Evolutionary conservation across 1,140 invertebrate species (phyloP).

Genomic region (Choristoneura fumiferana): DNA sequence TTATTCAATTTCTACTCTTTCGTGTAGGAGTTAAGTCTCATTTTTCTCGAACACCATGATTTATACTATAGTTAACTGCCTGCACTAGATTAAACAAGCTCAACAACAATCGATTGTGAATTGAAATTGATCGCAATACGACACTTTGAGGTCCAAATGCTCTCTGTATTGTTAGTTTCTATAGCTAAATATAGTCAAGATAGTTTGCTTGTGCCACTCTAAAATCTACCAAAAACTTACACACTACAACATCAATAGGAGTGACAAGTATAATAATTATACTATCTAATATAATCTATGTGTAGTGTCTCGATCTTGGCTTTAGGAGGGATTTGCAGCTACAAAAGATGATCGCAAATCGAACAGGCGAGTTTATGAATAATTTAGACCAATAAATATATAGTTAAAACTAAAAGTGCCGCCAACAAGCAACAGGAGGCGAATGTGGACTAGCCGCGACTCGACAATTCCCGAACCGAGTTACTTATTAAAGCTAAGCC

Average conservation of each 20-base stretch:
- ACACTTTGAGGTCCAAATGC: too few relatives aligned
- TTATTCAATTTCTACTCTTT: too few relatives aligned
- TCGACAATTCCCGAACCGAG: background rate
- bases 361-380: background rate
- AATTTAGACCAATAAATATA: background rate
- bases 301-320: constrained; percentile 9
- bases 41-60: too few relatives aligned
- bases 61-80: too few relatives aligned
- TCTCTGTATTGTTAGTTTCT: too few relatives aligned
- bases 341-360: background rate
- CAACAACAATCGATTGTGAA: too few relatives aligned
- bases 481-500: constrained; percentile 73
- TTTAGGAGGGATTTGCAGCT: background rate
- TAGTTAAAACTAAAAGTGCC: background rate
- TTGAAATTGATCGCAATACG: too few relatives aligned
- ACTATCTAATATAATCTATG: background rate
- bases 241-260: constrained; percentile 4
- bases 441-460: constrained; percentile 12
- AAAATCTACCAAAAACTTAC: constrained; percentile 3
- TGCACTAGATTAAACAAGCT: too few relatives aligned
- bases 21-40: too few relatives aligned
- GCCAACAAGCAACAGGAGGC: background rate
- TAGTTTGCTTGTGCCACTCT: background rate
- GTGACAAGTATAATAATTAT: constrained; percentile 2
- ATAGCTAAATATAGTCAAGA: background rate